Base-by-base conservation (phyloP, 2,888 invertebrate genomes). In the Drosophila pegasa region DNA sequence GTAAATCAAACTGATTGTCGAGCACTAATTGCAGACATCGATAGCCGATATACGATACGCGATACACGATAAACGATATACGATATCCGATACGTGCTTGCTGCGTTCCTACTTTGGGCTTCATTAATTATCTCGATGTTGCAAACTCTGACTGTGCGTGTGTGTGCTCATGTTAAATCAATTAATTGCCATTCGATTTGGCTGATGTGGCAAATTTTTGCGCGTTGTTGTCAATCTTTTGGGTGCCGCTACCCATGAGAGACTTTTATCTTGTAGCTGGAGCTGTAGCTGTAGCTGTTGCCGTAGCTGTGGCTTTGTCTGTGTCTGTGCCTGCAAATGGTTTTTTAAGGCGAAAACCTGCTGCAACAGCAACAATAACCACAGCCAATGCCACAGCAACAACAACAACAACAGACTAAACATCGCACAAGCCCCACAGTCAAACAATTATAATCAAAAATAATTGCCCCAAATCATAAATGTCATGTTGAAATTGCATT, bases 101-200 rank as follows among this genome's bases (percentile, higher is more conserved):
- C 22, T 16, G 16, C 33, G 6, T 18, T 38, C 69, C 59, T 62
- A 73, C 70, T 68, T 70, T 75, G 75, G 75, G 20, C 33, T 29
- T 41, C 62, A 60, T 69, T 79, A 79, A 79, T 79, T 79, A 78
- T 65, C 43, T 57, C 48, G 37, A 63, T 75, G 60, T 70, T n/a
- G 70, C 50, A 50, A 63, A 25, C 20, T 51, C 57, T 48, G 62
- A 16, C 14, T 52, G 56, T 54, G 63, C 31, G 54, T 52, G 33
- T 35, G 6, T 12, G 1, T 8, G 71, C 22, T 67, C 80, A 73
- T 78, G 81, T 87, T 75, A 74, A 75, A 76, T 80, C 76, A 80
- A 84, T 85, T 87, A 84, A 87, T 82, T 80, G 80, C 74, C 63
- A 75, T 78, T 75, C 77, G 68, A 63, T 78, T 84, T 83, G 78